Evolutionary conservation across 2,113 vertebrate species (phyloP), one percentile per base, ranked within the genome.

Genomic region (Cyphomyrus plagiostoma): DNA sequence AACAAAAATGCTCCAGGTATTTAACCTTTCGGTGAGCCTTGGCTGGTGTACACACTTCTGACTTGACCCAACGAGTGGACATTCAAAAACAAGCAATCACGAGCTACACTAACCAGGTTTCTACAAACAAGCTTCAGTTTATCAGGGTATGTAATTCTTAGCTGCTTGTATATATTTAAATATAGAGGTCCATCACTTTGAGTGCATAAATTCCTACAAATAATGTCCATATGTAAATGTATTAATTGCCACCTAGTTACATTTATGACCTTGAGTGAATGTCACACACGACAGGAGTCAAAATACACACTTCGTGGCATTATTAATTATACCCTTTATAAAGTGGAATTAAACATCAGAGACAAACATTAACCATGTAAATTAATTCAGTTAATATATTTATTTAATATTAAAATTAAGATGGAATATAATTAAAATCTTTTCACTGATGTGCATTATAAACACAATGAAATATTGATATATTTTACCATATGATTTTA

Each of bases 281-380:
- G 30, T 80, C 35, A 80, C 74, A 80, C 35, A 42, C 35, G 74
- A 80, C 35, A 19, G 15, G 74, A 80, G 35, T 80, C 35, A 42
- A 39, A 80, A 80, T 42, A 42, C 74, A 80, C 4, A 42, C 74
- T 42, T 4, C 5, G 5, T 42, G 17, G 74, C 5, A 42, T 80
- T 80, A 80, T 42, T 80, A 80, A 80, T 80, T 80, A 80, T 80
- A 42, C 74, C 17, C 30, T 17, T 80, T 39, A 80, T 80, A 17
- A 42, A 80, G 74, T 42, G 74, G 74, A 80, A 35, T 42, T 42
- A 80, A 17, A 80, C 35, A 42, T 17, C 30, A 80, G 74, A 80
- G 74, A 80, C 74, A 80, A 80, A 80, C 74, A 80, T 80, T 80
- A 80, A 80, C 74, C 74, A 80, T 80, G 74, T 80, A 80, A 80